A percentile compares a stretch with the other conserved stretches of the same genome.
Conservation (phyloP, 2,888 invertebrate genomes). For the Apamea monoglypha region DNA sequence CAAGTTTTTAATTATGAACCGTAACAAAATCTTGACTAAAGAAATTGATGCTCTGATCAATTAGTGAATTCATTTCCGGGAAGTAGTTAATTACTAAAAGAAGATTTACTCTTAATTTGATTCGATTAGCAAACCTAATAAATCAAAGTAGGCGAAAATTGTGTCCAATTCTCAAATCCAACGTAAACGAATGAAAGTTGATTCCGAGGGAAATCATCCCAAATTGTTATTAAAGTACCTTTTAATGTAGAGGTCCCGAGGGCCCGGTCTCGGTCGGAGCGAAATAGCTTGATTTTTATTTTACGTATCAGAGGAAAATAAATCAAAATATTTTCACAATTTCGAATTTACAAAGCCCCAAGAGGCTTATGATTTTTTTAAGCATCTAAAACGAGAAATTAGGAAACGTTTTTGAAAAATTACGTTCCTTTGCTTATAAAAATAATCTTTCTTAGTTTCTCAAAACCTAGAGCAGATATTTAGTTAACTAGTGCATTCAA, state of each 20-base stretch:
- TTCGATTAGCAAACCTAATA: slow-evolving; percentile 41
- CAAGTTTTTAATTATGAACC: slow-evolving; percentile 13
- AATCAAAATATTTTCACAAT: slow-evolving; percentile 65
- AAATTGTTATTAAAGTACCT: slow-evolving; percentile 67
- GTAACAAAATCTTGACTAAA: slow-evolving; percentile 13
- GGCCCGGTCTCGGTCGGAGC: slow-evolving; percentile 43
- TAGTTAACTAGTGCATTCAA: slow-evolving; percentile 18
- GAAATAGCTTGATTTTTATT: slow-evolving; percentile 59
- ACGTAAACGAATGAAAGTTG: slow-evolving; percentile 58
- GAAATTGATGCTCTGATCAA: slow-evolving; percentile 7
- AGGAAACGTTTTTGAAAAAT: background rate
- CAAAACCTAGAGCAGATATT: background rate
- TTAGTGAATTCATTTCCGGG: slow-evolving; percentile 18
- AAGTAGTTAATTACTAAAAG: slow-evolving; percentile 6
- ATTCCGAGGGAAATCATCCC: slow-evolving; percentile 65
- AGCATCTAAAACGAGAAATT: slow-evolving; percentile 28
- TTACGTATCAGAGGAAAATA: slow-evolving; percentile 63
- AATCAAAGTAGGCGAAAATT: slow-evolving; percentile 50
- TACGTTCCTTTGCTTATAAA: background rate
- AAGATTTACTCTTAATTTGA: slow-evolving; percentile 36
- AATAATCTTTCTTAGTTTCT: background rate
- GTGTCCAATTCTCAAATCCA: slow-evolving; percentile 52
- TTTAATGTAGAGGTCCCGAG: slow-evolving; percentile 65
- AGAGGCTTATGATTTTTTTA: slow-evolving; percentile 44
- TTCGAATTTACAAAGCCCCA: slow-evolving; percentile 56